Percentiles rank a stretch among this genome's conserved stretches.
These are phyloP conservation scores for Paraplagusia blochii DNA, from an alignment of 2,113 vertebrate species.

Conservation along the genomic window DNA sequence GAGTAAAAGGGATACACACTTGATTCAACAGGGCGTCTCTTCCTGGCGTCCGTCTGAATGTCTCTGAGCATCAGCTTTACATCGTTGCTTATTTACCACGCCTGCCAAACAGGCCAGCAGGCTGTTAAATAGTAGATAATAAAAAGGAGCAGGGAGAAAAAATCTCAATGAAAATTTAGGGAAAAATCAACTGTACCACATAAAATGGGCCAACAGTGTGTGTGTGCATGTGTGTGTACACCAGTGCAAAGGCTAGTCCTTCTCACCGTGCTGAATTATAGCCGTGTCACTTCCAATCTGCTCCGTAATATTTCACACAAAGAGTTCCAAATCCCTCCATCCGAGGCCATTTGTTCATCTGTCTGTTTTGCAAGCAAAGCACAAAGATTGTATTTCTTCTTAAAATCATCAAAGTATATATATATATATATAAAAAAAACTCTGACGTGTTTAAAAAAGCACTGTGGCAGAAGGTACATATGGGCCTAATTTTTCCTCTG, in stretches of 20 bases:
- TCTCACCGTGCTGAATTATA: constrained; percentile 65
- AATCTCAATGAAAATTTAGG: constrained; percentile 25
- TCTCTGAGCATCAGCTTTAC: neutral
- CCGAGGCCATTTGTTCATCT: constrained; percentile 47
- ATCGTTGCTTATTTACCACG: neutral
- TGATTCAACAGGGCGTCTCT: neutral
- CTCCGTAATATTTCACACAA: constrained; percentile 65
- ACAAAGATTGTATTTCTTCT: constrained; percentile 36
- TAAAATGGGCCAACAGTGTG: constrained; percentile 9
- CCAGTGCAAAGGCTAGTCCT: constrained; percentile 24
- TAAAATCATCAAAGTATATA: constrained; percentile 17
- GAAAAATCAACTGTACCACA: constrained; percentile 22
- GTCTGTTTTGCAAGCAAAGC: constrained; percentile 43
- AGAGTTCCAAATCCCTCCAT: constrained; percentile 49
- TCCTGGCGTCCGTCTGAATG: neutral
- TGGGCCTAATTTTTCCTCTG: constrained; percentile 12
- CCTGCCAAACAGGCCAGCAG: constrained; percentile 8
- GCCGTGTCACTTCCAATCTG: constrained; percentile 67
- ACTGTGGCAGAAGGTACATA: neutral
- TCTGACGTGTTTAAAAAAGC: constrained; percentile 4
- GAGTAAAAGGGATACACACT: neutral
- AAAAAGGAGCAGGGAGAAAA: constrained; percentile 15
- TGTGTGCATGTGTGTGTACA: neutral
- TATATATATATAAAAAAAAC: too few relatives aligned
- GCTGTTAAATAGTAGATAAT: constrained; percentile 13